Base-by-base conservation (phyloP, 2,888 invertebrate species). In the Linhomoeus sp. region DNA sequence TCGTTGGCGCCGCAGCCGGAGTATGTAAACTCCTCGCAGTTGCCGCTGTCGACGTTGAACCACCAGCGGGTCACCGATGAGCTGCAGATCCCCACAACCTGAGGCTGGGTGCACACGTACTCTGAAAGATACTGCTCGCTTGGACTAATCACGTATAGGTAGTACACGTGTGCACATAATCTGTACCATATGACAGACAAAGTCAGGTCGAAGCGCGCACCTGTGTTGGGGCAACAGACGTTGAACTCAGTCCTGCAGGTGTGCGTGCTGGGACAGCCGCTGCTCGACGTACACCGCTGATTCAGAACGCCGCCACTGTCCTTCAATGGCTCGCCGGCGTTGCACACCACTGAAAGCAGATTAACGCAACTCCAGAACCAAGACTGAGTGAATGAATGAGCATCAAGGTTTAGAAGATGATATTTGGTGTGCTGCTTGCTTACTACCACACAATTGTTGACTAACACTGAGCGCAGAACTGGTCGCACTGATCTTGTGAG, bases 21-120 rank as follows among this genome's bases (percentile, higher is more conserved):
- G 46, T 44, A 49, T 12, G 19, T 35, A 24, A 49, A 49, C 24
- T 25, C 20, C 25, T 49, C 47, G 41, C 49, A 49, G 37, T 24
- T 47, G n/a, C 47, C 47, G 19, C 47, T 44, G 23, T n/a, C 44
- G 1, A 48, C 43, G 26, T 49, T 49, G 47, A 33, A 47, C 61
- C 61, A 63, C 63, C 63, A 63, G 14, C 63, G 55, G 48, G 59
- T 62, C 37, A 55, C 56, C 50, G 59, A 61, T 12, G 58, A 60
- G 40, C 60, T 60, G 49, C 63, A 63, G 52, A 58, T 62, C 41
- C 63, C 60, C 51, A 38, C 45, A 45, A 59, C 59, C 35, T 58
- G 44, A 14, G 59, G 57, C 49, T 60, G 46, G 44, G 61, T 62
- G 53, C 62, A 62, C 46, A 62, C 61, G 52, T 60, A 62, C 52